Evolutionary conservation across 2,797 vertebrate genomes (phyloP).

Genomic region (Peromyscus melanophrys): DNA sequence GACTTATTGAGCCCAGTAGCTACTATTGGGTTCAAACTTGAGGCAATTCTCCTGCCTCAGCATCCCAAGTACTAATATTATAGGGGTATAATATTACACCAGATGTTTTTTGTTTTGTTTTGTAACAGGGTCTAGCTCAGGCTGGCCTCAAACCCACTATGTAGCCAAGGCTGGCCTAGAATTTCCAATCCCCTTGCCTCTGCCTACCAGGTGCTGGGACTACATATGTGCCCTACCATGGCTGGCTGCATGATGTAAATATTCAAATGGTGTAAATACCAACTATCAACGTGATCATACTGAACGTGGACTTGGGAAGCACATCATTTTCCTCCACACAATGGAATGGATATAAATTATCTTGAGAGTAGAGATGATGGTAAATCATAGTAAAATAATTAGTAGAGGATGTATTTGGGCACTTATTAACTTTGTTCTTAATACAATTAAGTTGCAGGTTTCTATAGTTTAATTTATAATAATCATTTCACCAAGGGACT

Average conservation of each 20-base stretch:
- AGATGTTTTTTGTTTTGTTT: background rate
- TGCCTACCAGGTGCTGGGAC: background rate
- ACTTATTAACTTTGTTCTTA: constrained; percentile 25
- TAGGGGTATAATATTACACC: background rate
- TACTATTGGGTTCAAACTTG: background rate
- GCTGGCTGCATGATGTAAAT: background rate
- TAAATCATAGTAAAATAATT: background rate
- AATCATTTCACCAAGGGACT: background rate
- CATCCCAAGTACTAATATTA: background rate
- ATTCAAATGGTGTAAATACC: background rate
- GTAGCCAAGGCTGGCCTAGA: background rate
- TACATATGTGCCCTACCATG: too few relatives aligned
- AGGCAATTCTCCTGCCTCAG: background rate
- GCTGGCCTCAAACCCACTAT: background rate
- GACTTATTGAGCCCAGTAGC: background rate
- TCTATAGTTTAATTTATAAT: constrained; percentile 13
- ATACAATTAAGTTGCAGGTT: background rate
- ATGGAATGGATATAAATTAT: constrained; percentile 3
- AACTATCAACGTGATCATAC: background rate
- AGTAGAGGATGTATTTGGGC: background rate
- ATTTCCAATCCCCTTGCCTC: background rate
- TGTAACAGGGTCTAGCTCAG: background rate
- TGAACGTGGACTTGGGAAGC: background rate
- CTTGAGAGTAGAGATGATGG: background rate
- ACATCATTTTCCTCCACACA: background rate